These are phyloP conservation scores for Acleris literana DNA, from an alignment of 2,888 invertebrate genomes.

Conservation along the genomic window DNA sequence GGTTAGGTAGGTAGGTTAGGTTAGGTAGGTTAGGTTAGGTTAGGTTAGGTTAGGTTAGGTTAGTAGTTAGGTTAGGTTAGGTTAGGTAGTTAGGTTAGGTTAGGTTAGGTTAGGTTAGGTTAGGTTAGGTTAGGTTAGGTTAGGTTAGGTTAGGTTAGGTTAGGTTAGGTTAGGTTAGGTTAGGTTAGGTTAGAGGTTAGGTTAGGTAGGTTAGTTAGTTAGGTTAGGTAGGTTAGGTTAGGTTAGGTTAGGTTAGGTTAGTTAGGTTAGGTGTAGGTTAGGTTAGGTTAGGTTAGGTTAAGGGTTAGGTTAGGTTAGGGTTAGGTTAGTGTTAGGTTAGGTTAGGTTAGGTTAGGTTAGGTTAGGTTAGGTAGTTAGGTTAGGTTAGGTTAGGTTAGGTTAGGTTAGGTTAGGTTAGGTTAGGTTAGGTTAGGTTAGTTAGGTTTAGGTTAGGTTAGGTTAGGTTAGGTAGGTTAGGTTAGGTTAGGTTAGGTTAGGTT, in stretches of 20 bases:
- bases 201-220: slow-evolving; percentile 35
- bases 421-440: slow-evolving; percentile 29
- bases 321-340: slow-evolving; percentile 17
- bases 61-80: too few relatives aligned
- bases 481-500: slow-evolving; percentile 1
- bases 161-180: slow-evolving; percentile 37
- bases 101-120: too few relatives aligned
- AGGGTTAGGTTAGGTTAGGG: slow-evolving; percentile 30
- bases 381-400: slow-evolving; percentile 38
- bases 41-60: background rate
- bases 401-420: slow-evolving; percentile 38
- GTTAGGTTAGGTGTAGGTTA: slow-evolving; percentile 2
- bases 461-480: slow-evolving; percentile 3
- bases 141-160: slow-evolving; percentile 18
- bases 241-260: slow-evolving; percentile 19
- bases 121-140: slow-evolving; percentile 23
- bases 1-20: background rate
- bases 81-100: too few relatives aligned
- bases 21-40: slow-evolving; percentile 12
- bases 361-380: slow-evolving; percentile 35
- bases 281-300: slow-evolving; percentile 17
- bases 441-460: slow-evolving; percentile 19
- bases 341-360: slow-evolving; percentile 18
- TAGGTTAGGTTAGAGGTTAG: slow-evolving; percentile 37
- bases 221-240: slow-evolving; percentile 28